Base-by-base conservation (phyloP, 2,113 vertebrate genomes). In the Chionis minor region DNA sequence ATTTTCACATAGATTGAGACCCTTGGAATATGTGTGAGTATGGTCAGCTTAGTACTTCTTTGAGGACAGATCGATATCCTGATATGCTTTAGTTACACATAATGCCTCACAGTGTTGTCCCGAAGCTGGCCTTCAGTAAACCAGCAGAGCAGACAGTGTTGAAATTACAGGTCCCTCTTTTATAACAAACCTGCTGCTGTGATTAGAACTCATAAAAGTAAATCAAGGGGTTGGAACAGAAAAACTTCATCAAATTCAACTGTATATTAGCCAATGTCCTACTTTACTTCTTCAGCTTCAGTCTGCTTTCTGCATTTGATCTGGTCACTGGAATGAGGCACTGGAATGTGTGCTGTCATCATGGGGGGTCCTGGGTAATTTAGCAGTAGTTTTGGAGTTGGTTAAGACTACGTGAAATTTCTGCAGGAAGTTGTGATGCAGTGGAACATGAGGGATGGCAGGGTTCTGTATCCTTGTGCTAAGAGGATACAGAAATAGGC, bases 351-450 rank as follows among this genome's bases (percentile, higher is more conserved):
- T 62, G 30, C 27, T 80, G 3, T 45, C 58, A 69, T 30, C 24
- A 12, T 7, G 24, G 22, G 15, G 5, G 6, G n/a, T 13, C 18
- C 1, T 21, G 23, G 28, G 22, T 85, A 72, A 42, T 18, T 35
- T 4, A 3, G 19, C 0, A 1, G 10, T 51, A 45, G 6, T 30
- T 74, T 61, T 63, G 63, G 40, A 72, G 33, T 1, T 80, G 45
- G 27, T 33, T 85, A 56, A 69, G 35, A 13, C 15, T 17, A 67
- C 9, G 3, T 5, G 3, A 63, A 52, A 80, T 80, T 85, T 80
- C 81, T 94, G 19, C 52, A 49, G 62, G 27, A 15, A 6, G 3
- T 45, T 69, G 33, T 15, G 32, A 49, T 63, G 27, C 8, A 33
- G 33, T 38, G 66, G 38, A 45, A 79, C 59, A 81, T 18, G 38